phyloP scores from a whole-genome alignment of 2,797 vertebrate species.

The Alauda arvensis region DNA sequence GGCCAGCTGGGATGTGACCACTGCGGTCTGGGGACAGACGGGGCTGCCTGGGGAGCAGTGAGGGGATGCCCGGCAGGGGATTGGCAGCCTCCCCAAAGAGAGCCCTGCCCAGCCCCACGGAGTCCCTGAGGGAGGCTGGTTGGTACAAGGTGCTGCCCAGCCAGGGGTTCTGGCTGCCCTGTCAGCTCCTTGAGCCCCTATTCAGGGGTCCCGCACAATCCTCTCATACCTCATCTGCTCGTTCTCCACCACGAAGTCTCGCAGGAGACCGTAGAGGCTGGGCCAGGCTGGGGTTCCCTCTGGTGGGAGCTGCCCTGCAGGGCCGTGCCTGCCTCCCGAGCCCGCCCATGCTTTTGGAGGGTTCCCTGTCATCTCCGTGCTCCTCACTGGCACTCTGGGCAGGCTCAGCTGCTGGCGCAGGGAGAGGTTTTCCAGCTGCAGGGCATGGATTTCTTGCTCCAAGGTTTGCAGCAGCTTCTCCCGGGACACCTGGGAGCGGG shows the following conservation, averaged over 20 bases:
- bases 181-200: not conserved
- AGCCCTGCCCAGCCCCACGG: not conserved
- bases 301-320: not conserved
- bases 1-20: not conserved
- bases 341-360: not conserved
- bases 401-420: slow-evolving; percentile 63
- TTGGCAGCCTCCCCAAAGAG: not conserved
- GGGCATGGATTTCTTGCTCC: slow-evolving; percentile 56
- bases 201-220: slow-evolving; percentile 15
- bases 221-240: slow-evolving; percentile 63
- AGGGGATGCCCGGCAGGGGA: not conserved
- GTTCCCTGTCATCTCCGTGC: not conserved
- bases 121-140: not conserved
- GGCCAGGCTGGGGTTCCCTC: slow-evolving; percentile 48
- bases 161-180: not conserved
- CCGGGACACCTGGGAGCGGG: not conserved
- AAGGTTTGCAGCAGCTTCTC: slow-evolving; percentile 52
- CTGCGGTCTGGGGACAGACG: not conserved
- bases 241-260: slow-evolving; percentile 72
- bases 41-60: not conserved
- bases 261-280: slow-evolving; percentile 66
- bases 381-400: not conserved
- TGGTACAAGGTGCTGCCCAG: not conserved
- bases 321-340: not conserved
- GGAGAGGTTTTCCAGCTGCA: slow-evolving; percentile 65